phyloP scores from a whole-genome alignment of 2,888 invertebrate genomes.

The Unio delphinus region DNA sequence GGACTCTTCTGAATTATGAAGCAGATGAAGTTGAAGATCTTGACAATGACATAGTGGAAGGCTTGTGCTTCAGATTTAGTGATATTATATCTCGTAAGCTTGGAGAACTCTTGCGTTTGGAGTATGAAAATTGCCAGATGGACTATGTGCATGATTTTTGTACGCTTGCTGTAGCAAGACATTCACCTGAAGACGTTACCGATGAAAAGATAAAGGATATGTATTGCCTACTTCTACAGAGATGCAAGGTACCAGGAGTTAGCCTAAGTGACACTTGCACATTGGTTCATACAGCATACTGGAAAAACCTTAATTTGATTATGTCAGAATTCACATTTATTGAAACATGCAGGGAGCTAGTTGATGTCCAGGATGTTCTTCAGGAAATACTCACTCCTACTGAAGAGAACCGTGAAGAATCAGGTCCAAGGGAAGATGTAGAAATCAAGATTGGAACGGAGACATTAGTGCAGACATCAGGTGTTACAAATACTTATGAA shows the following conservation, averaged over 20 bases:
- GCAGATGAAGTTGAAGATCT: constrained; percentile 28
- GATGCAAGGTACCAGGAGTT: background rate
- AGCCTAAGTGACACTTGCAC: background rate
- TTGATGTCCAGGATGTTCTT: background rate
- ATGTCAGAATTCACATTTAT: constrained; percentile 12
- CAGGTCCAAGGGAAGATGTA: too few relatives aligned
- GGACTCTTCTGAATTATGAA: constrained; percentile 23
- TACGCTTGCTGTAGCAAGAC: constrained; percentile 10
- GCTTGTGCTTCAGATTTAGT: constrained; percentile 19
- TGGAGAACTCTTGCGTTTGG: constrained; percentile 5
- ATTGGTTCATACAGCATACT: constrained; percentile 14
- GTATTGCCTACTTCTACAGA: constrained; percentile 13
- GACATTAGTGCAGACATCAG: too few relatives aligned
- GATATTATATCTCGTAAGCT: constrained; percentile 15
- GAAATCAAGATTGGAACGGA: too few relatives aligned
- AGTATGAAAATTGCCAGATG: constrained; percentile 6
- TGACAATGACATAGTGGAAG: constrained; percentile 22
- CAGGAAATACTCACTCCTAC: too few relatives aligned
- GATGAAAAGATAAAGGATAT: constrained; percentile 1
- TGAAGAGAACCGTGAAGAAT: too few relatives aligned
- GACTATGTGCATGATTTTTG: constrained; percentile 32
- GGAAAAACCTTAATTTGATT: constrained; percentile 8
- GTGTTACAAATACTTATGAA: too few relatives aligned
- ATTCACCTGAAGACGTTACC: background rate
- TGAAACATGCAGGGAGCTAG: constrained; percentile 5